Base-by-base conservation (phyloP, 2,113 vertebrate species). In the Paramisgurnus dabryanus region DNA sequence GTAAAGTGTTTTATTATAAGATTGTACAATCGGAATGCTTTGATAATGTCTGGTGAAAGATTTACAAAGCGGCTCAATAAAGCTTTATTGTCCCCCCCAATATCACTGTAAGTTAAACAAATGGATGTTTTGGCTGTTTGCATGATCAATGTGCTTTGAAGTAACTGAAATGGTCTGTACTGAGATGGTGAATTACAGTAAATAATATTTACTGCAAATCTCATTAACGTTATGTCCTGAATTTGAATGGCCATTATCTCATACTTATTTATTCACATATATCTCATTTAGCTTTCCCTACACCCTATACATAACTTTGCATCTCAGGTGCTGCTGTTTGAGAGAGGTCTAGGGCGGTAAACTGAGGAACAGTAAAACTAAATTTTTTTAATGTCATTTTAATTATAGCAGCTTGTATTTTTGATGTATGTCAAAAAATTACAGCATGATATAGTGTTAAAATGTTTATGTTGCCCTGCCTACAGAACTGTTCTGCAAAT, bases 371-470 rank as follows among this genome's bases (percentile, higher is more conserved):
- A 49, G 47, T 11, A 12, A 50, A 12, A 34, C 27, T 34, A 15
- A 22, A 22, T 22, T 22, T 22, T 22, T 22, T n/a, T 57, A 11
- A 11, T 12, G 49, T 34, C 1, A 50, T 50, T 50, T 9, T 9
- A 13, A 53, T 10, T 6, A 70, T 68, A 15, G 47, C 49, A 10
- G 22, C 15, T 61, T 41, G 8, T 64, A 64, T 70, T 17, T 18
- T 78, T 78, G 50, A 55, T 60, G 18, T 39, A 27, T 45, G 72
- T 75, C n/a, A 75, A 49, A 34, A 41, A 13, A 11, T 22, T 18
- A 50, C 9, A 45, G 11, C 13, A 55, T 18, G 83, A 84, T 90
- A 87, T 88, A 83, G 78, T 87, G 69, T 76, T 27, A 57, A 94
- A 87, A 7, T 87, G 80, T 57, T 83, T 86, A 76, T 89, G 90